phyloP scores from a whole-genome alignment of 2,888 invertebrate species.

The Buathra laborator region DNA sequence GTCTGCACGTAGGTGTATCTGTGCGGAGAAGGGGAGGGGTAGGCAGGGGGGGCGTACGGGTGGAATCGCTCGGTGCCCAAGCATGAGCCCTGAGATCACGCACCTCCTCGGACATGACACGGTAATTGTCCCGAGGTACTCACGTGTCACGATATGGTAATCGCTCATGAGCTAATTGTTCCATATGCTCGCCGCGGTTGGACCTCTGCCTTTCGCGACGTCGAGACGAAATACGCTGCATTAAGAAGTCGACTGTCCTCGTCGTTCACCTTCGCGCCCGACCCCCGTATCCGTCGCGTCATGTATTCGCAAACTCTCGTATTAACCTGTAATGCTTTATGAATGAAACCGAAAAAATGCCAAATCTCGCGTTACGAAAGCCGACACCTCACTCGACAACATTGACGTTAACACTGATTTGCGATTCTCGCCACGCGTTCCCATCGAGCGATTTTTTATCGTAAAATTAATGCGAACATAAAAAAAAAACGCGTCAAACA shows the following conservation, averaged over 20 bases:
- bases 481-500: not conserved
- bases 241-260: conserved; percentile 59
- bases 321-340: not conserved
- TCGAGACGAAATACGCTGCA: conserved; percentile 43
- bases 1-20: conserved; percentile 39
- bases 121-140: conserved; percentile 73
- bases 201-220: conserved; percentile 33
- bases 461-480: not conserved
- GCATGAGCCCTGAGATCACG: conserved; percentile 55
- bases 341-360: not conserved
- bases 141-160: conserved; percentile 74
- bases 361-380: not conserved
- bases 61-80: conserved; percentile 20
- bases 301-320: not conserved
- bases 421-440: not conserved
- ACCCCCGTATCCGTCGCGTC: conserved; percentile 37
- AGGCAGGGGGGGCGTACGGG: conserved; percentile 7
- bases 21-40: not conserved
- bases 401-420: not conserved
- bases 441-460: not conserved
- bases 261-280: conserved; percentile 56
- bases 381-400: not conserved
- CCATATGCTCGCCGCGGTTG: conserved; percentile 59
- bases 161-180: conserved; percentile 73
- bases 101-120: conserved; percentile 70